Conservation (phyloP, 2,797 vertebrate genomes). For the Pachyuromys duprasi region DNA sequence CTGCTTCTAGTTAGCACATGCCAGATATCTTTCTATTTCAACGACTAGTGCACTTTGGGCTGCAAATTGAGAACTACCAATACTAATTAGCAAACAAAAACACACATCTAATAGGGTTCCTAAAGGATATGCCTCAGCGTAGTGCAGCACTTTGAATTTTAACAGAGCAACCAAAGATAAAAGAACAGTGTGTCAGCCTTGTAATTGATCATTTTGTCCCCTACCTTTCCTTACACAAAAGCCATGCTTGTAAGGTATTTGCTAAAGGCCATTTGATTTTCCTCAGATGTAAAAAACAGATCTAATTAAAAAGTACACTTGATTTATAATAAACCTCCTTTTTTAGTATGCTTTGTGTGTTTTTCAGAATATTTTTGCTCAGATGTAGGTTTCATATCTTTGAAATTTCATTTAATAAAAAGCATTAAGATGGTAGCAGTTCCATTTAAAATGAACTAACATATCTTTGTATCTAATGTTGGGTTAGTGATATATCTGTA, state of each 20-base stretch:
- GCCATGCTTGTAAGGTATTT: slow-evolving; percentile 65
- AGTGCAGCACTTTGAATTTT: slow-evolving; percentile 68
- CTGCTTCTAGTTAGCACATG: slow-evolving; percentile 11
- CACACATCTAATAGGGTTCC: slow-evolving; percentile 44
- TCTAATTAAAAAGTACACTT: slow-evolving; percentile 69
- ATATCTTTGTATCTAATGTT: neutral
- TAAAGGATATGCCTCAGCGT: slow-evolving; percentile 40
- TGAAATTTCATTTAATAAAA: slow-evolving; percentile 22
- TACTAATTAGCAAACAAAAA: slow-evolving; percentile 77
- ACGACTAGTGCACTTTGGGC: neutral
- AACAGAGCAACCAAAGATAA: slow-evolving; percentile 63
- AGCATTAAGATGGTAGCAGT: slow-evolving; percentile 6
- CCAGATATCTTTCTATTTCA: slow-evolving; percentile 39
- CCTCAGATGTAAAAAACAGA: slow-evolving; percentile 69
- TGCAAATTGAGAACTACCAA: slow-evolving; percentile 52
- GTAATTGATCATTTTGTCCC: slow-evolving; percentile 73
- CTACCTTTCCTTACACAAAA: slow-evolving; percentile 60
- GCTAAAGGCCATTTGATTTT: slow-evolving; percentile 79
- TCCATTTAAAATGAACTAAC: slow-evolving; percentile 17
- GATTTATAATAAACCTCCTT: slow-evolving; percentile 70
- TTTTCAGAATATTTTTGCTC: slow-evolving; percentile 33
- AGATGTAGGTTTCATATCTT: slow-evolving; percentile 58
- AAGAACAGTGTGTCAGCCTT: slow-evolving; percentile 54
- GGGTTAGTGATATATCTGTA: neutral
- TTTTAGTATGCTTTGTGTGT: slow-evolving; percentile 9